These are phyloP conservation scores for Euleptes europaea DNA, from an alignment of 2,113 vertebrate genomes.

Conservation along the genomic window DNA sequence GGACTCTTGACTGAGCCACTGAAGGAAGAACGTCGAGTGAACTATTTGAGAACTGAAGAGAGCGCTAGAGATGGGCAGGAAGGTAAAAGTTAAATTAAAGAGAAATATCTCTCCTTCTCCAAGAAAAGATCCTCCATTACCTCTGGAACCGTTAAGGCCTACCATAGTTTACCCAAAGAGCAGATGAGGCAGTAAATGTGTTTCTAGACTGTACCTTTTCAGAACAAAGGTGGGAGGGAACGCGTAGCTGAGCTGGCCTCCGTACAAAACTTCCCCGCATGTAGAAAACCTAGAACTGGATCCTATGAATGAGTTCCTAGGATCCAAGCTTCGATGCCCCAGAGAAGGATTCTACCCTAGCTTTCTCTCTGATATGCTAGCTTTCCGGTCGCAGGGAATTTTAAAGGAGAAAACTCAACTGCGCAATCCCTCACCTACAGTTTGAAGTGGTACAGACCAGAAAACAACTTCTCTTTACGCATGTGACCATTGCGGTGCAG, in stretches of 20 bases:
- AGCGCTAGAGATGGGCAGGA: neutral
- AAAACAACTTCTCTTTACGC: too few species aligned
- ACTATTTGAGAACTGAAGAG: neutral
- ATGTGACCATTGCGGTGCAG: neutral
- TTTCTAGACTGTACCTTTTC: neutral
- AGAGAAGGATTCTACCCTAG: neutral
- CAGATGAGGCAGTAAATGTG: neutral
- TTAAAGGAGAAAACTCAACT: neutral
- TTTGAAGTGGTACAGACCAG: neutral
- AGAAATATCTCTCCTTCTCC: too few species aligned
- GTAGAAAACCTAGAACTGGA: neutral
- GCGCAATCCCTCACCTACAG: too few species aligned
- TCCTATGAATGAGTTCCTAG: neutral
- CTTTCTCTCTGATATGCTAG: neutral
- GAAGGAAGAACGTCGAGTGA: neutral
- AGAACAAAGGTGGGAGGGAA: neutral
- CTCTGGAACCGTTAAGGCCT: neutral
- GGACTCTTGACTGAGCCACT: neutral
- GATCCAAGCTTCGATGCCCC: too few species aligned
- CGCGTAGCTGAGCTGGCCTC: neutral
- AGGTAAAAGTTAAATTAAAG: neutral
- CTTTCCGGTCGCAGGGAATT: neutral
- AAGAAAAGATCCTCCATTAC: neutral
- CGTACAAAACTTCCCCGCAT: neutral
- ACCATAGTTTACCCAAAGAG: neutral